These are phyloP conservation scores for Pseudotriccus pelzelni DNA, from an alignment of 2,797 vertebrate genomes.

Conservation along the genomic window DNA sequence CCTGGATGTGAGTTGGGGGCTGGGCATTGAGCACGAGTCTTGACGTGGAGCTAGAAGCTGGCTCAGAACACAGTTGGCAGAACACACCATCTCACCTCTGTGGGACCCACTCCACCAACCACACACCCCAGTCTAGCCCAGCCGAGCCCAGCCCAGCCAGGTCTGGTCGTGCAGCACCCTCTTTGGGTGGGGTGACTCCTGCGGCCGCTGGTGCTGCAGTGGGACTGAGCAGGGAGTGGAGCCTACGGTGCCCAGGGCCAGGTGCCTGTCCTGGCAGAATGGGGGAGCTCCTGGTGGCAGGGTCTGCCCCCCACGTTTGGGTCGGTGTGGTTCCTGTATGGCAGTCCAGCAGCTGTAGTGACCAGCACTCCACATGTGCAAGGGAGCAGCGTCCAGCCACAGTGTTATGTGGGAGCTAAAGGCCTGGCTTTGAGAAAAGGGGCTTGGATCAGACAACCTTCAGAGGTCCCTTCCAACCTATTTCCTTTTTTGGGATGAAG, in stretches of 20 bases:
- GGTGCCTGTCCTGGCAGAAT: no score
- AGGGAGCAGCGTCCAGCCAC: no score
- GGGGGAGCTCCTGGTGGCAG: not conserved
- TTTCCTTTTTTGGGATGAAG: not conserved
- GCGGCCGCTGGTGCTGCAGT: not conserved
- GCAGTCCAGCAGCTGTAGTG: not conserved
- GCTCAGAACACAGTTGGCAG: not conserved
- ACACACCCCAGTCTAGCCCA: not conserved
- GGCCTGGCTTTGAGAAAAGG: not conserved
- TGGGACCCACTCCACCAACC: not conserved
- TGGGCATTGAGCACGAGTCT: not conserved
- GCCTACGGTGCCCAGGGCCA: not conserved
- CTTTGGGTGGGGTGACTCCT: not conserved
- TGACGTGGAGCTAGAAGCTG: not conserved
- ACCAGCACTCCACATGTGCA: not conserved
- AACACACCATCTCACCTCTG: not conserved
- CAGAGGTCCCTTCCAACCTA: not conserved
- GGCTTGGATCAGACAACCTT: not conserved
- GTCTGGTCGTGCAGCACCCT: not conserved
- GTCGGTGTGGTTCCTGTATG: not conserved
- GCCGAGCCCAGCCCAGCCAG: no score
- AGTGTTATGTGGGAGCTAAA: not conserved
- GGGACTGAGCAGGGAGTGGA: rapidly evolving
- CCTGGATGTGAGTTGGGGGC: not conserved
- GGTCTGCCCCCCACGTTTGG: no score